These are phyloP conservation scores for Drosophila quadrilineata DNA, from an alignment of 1,140 invertebrate species.

Conservation along the genomic window DNA sequence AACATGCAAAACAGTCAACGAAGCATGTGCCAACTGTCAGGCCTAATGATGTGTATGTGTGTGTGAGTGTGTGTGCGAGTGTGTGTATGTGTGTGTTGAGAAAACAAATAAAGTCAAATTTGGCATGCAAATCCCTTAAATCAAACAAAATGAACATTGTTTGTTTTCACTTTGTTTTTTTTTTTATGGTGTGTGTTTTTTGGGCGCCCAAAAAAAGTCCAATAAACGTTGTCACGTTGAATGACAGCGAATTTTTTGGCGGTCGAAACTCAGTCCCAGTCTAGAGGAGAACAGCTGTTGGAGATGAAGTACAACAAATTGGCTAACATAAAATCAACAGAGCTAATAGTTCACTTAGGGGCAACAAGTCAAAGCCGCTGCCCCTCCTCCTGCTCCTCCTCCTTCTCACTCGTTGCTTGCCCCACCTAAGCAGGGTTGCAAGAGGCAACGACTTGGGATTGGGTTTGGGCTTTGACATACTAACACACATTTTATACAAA, in stretches of 20 bases:
- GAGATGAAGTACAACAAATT: constrained; percentile 59
- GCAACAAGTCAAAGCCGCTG: constrained; percentile 24
- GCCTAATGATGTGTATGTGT: constrained; percentile 40
- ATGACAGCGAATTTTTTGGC: constrained; percentile 58
- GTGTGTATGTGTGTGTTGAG: constrained; percentile 15
- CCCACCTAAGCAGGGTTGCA: not conserved
- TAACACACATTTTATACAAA: constrained; percentile 70
- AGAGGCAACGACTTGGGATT: not conserved
- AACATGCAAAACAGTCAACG: constrained; percentile 40
- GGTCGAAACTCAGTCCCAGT: not conserved
- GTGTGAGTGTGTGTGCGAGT: not conserved
- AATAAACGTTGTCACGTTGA: constrained; percentile 65
- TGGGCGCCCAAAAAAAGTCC: constrained; percentile 35
- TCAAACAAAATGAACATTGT: constrained; percentile 70
- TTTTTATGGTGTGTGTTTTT: too few species aligned
- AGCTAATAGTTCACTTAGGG: constrained; percentile 78
- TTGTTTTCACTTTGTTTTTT: too few species aligned
- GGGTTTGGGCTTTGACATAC: constrained; percentile 49
- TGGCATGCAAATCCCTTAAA: constrained; percentile 74
- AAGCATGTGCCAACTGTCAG: constrained; percentile 46
- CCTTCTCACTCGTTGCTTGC: too few species aligned
- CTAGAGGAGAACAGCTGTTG: constrained; percentile 28
- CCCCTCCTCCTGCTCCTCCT: too few species aligned
- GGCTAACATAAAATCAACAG: constrained; percentile 77
- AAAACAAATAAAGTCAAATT: constrained; percentile 74